These are phyloP conservation scores for Catajapyx aquilonaris DNA, from an alignment of 1,140 invertebrate genomes.

Conservation along the genomic window DNA sequence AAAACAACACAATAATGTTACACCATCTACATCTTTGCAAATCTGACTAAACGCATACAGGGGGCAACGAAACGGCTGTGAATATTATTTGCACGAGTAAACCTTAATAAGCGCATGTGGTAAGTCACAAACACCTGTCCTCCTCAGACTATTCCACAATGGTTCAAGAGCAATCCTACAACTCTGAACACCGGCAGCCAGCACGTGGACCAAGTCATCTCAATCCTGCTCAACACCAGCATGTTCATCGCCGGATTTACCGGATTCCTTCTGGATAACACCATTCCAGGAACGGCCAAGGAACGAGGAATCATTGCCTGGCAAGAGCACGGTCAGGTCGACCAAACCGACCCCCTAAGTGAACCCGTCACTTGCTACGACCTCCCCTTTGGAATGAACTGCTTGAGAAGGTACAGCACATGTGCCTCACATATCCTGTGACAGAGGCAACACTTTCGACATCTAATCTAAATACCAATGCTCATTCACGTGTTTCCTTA, in stretches of 20 bases:
- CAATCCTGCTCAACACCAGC: slow-evolving; percentile 22
- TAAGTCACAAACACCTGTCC: too few species aligned
- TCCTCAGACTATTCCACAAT: slow-evolving; percentile 17
- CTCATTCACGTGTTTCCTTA: too few species aligned
- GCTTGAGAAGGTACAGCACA: slow-evolving; percentile 8
- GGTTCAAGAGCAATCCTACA: slow-evolving; percentile 14
- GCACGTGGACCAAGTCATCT: slow-evolving; percentile 19
- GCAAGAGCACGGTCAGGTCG: not conserved
- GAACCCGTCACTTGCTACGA: slow-evolving; percentile 5
- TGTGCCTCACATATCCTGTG: too few species aligned
- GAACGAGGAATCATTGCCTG: not conserved
- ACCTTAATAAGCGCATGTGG: too few species aligned
- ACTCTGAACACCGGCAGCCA: slow-evolving; percentile 15
- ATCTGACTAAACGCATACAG: too few species aligned
- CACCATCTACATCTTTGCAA: too few species aligned
- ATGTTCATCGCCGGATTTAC: slow-evolving; percentile 28
- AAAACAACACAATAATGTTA: too few species aligned
- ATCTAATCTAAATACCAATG: too few species aligned
- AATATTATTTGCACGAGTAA: too few species aligned
- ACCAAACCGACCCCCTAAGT: not conserved
- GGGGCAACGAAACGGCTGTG: too few species aligned
- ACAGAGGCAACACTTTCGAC: too few species aligned
- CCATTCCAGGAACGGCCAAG: slow-evolving; percentile 21
- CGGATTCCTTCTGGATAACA: slow-evolving; percentile 28
- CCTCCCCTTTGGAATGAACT: slow-evolving; percentile 8